Percentiles rank a stretch among this genome's conserved stretches.
These are phyloP conservation scores for Phaetusa simplex DNA, from an alignment of 2,113 vertebrate genomes.

Conservation along the genomic window DNA sequence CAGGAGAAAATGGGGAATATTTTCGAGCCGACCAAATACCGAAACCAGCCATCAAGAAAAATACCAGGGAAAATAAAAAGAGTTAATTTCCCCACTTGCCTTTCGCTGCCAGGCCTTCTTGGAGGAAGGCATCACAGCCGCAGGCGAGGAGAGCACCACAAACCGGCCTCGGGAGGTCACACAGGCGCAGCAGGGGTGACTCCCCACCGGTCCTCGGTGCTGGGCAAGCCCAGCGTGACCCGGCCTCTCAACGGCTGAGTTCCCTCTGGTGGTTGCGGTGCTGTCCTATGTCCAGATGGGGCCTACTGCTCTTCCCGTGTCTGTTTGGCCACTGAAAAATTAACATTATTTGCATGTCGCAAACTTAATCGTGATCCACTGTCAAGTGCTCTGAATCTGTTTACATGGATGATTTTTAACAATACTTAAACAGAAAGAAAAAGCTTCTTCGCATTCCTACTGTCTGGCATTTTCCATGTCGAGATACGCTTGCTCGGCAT, in stretches of 20 bases:
- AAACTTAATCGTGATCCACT: neutral
- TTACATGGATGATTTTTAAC: neutral
- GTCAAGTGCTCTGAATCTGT: neutral
- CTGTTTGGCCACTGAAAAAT: neutral
- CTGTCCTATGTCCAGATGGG: fast-evolving
- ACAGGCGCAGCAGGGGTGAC: fast-evolving
- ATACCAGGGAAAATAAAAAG: fast-evolving
- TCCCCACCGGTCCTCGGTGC: neutral
- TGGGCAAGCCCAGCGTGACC: neutral
- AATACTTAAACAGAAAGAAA: neutral
- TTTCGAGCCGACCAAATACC: neutral
- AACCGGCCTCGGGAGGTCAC: neutral
- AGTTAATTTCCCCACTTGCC: neutral
- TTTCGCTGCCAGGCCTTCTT: neutral
- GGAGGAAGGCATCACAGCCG: neutral
- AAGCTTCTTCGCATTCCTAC: neutral
- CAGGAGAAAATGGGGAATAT: neutral
- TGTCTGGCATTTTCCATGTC: neutral
- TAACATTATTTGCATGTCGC: neutral
- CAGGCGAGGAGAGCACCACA: neutral
- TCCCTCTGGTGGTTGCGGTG: too few relatives aligned
- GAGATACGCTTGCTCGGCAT: too few relatives aligned
- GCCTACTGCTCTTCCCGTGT: neutral
- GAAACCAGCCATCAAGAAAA: neutral
- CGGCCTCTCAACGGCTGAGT: neutral